phyloP scores from a whole-genome alignment of 2,113 vertebrate species.

The Laterallus jamaicensis region DNA sequence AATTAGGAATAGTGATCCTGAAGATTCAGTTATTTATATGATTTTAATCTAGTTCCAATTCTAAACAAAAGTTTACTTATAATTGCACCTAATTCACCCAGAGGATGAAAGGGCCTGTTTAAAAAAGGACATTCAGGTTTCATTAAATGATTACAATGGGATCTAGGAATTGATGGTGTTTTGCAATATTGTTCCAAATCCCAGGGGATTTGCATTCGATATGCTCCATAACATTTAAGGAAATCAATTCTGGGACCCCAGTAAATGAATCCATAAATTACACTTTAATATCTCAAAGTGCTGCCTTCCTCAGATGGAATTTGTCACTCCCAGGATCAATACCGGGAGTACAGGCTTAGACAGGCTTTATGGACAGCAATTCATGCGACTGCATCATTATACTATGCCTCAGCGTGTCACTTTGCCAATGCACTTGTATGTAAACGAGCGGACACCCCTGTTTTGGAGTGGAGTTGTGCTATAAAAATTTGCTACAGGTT shows the following conservation, averaged over 20 bases:
- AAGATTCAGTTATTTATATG: constrained; percentile 36
- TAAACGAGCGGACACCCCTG: neutral
- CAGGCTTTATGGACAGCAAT: neutral
- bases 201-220: constrained; percentile 5
- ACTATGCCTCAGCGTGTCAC: neutral
- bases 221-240: constrained; percentile 34
- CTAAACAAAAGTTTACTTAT: constrained; percentile 41
- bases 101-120: constrained; percentile 32
- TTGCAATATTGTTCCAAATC: constrained; percentile 32
- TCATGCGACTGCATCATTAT: neutral
- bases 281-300: constrained; percentile 46
- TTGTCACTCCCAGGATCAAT: constrained; percentile 42
- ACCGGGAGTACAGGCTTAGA: neutral
- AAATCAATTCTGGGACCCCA: constrained; percentile 37
- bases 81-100: constrained; percentile 45
- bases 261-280: constrained; percentile 61
- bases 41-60: constrained; percentile 58
- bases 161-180: constrained; percentile 27
- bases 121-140: constrained; percentile 19
- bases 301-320: constrained; percentile 22
- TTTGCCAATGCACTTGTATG: neutral
- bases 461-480: neutral
- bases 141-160: constrained; percentile 28
- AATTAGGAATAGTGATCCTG: constrained; percentile 13
- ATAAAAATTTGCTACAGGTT: neutral